These are phyloP conservation scores for Terebella lapidaria DNA, from an alignment of 2,888 invertebrate genomes.

Conservation along the genomic window DNA sequence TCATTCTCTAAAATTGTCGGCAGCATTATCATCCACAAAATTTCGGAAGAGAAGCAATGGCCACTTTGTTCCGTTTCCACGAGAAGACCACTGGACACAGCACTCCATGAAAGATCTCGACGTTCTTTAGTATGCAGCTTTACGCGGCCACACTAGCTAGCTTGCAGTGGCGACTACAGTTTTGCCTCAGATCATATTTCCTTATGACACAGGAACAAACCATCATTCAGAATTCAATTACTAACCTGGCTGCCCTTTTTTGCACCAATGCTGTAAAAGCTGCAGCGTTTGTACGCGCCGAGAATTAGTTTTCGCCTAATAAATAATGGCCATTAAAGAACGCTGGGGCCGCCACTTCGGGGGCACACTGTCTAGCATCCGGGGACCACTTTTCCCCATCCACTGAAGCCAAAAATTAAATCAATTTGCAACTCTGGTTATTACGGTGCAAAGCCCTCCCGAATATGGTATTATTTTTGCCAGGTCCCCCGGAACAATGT, in stretches of 20 bases:
- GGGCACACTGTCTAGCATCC: neutral
- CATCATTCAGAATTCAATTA: neutral
- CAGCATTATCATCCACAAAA: too few relatives aligned
- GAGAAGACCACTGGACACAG: too few relatives aligned
- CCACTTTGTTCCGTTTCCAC: too few relatives aligned
- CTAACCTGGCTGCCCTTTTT: neutral
- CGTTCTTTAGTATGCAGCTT: too few relatives aligned
- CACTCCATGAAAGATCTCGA: too few relatives aligned
- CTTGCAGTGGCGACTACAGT: neutral
- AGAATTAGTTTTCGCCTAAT: neutral
- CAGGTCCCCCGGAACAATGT: neutral
- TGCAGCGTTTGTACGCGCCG: neutral
- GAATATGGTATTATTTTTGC: neutral
- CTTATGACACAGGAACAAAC: neutral
- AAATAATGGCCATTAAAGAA: constrained; percentile 1
- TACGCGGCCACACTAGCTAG: neutral
- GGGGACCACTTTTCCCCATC: neutral
- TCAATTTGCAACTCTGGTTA: neutral
- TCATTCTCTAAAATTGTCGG: too few relatives aligned
- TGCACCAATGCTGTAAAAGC: neutral
- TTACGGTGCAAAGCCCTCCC: neutral
- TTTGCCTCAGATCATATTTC: neutral
- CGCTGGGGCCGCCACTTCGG: neutral
- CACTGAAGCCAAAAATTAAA: neutral
- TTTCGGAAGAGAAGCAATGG: too few relatives aligned